A percentile compares a stretch with the other conserved stretches of the same genome.
Conservation (phyloP, 2,113 vertebrate genomes). For the Anser brachyrhynchus region DNA sequence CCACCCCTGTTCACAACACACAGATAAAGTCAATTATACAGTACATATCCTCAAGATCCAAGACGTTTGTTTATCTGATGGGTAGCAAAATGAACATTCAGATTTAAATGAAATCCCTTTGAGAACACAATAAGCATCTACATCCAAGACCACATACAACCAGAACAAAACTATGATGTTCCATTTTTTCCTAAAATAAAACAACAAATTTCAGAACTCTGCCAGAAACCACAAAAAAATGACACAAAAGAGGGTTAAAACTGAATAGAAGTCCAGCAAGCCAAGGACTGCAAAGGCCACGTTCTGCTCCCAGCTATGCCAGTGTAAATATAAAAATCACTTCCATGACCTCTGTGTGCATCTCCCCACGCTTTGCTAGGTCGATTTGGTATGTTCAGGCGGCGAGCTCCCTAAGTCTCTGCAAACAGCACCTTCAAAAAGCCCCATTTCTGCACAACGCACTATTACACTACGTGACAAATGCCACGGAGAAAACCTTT, state of each 20-base stretch:
- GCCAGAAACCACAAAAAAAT: slow-evolving; percentile 56
- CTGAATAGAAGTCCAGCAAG: neutral
- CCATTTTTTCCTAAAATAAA: slow-evolving; percentile 8
- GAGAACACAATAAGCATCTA: neutral
- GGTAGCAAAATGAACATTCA: neutral
- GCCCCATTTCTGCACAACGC: neutral
- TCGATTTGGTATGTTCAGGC: neutral
- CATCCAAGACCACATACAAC: neutral
- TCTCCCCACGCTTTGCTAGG: neutral
- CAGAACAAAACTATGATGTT: neutral
- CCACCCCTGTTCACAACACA: neutral
- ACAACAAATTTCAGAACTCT: slow-evolving; percentile 45
- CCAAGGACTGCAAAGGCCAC: neutral
- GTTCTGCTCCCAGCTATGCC: neutral
- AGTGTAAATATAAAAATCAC: neutral
- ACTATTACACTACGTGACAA: neutral
- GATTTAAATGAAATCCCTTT: neutral
- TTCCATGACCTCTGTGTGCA: neutral
- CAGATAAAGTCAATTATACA: neutral
- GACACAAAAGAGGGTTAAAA: slow-evolving; percentile 35
- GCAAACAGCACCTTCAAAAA: neutral
- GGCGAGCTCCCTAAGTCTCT: rapidly evolving
- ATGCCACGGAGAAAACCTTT: neutral
- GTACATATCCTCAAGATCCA: neutral
- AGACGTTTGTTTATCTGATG: neutral